Base-by-base conservation (phyloP, 2,888 invertebrate genomes). In the Melitaea athalia region DNA sequence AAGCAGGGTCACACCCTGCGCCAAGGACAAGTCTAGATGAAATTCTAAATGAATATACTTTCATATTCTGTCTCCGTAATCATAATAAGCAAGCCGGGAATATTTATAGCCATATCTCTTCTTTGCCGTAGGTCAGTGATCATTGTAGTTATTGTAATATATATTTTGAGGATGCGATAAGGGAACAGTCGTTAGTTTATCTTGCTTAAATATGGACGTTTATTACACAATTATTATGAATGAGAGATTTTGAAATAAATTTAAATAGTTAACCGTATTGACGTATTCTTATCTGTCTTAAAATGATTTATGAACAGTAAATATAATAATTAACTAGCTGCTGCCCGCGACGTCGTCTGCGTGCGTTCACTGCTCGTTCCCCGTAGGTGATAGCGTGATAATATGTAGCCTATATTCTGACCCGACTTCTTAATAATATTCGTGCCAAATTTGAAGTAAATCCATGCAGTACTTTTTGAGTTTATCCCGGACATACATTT, bases 101-200 rank as follows among this genome's bases (percentile, higher is more conserved):
- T 64, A 71, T 70, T 65, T 63, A 64, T 70, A 65, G 62, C 63
- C 59, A 64, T 73, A 70, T 73, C 68, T 67, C 43, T 66, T 67
- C 67, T 67, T 71, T 70, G 52, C 60, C 72, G 69, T 76, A 76
- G 76, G 75, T 76, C 76, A 76, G 74, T 74, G 73, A 63, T 74
- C 72, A 73, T 57, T 61, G 68, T 62, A 57, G 47, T 64, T 42
- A 50, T 33, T 55, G 14, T 71, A 69, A 75, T 69, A 71, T 73
- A 72, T 75, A 38, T 68, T 67, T 64, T 61, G 64, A 72, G 70
- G 63, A 73, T 69, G 64, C 57, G 74, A 74, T 73, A 75, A 68
- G 45, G 53, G 24, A 42, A 4, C 47, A 50, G 62, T 66, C 70
- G 69, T 71, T 70, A 65, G 50, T 71, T 68, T 70, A 72, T 72